These are phyloP conservation scores for mouse (Mus musculus) DNA, from an alignment of 2,113 vertebrate species.

Conservation along the genomic window DNA sequence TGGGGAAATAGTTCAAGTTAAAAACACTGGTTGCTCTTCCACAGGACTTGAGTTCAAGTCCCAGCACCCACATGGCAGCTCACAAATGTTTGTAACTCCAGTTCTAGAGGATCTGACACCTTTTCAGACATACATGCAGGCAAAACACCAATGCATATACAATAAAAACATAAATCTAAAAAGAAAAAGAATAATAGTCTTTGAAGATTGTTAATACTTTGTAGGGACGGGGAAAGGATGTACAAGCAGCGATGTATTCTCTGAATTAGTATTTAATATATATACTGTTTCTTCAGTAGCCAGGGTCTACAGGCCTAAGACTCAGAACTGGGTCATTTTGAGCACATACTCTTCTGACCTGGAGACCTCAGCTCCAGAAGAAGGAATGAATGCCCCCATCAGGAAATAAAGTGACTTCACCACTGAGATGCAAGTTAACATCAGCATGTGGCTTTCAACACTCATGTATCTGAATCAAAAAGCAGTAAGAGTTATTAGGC, in stretches of 20 bases:
- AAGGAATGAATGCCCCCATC: neutral
- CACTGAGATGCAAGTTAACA: slow-evolving; percentile 45
- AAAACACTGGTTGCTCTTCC: neutral
- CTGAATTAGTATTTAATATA: neutral
- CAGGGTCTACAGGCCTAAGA: slow-evolving; percentile 30
- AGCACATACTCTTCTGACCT: slow-evolving; percentile 23
- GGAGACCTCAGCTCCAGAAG: slow-evolving; percentile 31
- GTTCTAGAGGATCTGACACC: neutral
- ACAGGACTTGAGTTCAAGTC: neutral
- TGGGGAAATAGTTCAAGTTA: neutral
- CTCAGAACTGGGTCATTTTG: neutral
- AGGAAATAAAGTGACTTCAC: slow-evolving; percentile 29
- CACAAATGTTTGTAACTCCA: neutral
- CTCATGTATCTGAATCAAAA: slow-evolving; percentile 39
- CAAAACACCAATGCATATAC: neutral
- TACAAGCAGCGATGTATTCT: neutral
- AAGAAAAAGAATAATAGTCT: neutral
- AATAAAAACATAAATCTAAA: neutral
- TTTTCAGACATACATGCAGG: neutral
- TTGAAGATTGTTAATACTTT: neutral
- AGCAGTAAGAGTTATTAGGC: neutral
- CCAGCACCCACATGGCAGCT: neutral
- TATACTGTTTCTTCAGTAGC: neutral
- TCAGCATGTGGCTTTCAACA: neutral
- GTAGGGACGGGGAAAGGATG: neutral